Conservation (phyloP, 2,113 vertebrate species). For the Syngnathus scovelli region DNA sequence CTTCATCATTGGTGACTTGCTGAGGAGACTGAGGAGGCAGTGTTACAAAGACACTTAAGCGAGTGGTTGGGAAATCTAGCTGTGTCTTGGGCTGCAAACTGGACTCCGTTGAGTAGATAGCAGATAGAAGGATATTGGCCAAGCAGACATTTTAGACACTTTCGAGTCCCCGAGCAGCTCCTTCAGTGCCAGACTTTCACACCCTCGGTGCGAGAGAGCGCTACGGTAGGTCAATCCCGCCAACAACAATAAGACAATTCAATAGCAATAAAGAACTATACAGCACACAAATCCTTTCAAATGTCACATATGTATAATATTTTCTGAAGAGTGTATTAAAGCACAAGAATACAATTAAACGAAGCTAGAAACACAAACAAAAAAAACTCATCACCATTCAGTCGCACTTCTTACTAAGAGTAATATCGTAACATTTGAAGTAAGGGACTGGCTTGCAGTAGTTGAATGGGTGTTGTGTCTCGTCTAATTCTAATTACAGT, state of each 20-base stretch:
- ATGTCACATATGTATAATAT: background rate
- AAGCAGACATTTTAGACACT: background rate
- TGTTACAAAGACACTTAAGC: too few species aligned
- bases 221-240: background rate
- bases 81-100: background rate
- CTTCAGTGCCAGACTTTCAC: background rate
- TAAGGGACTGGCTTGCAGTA: slow-evolving; percentile 11
- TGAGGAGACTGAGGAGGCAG: background rate
- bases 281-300: background rate
- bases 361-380: slow-evolving; percentile 1
- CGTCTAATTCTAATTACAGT: background rate
- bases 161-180: background rate
- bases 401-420: slow-evolving; percentile 10
- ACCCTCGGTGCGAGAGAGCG: background rate
- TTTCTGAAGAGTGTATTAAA: background rate
- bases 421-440: slow-evolving; percentile 29
- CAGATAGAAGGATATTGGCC: background rate
- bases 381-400: slow-evolving; percentile 8
- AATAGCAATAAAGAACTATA: too few species aligned
- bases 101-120: background rate
- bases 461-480: slow-evolving; percentile 6
- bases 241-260: background rate
- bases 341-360: background rate
- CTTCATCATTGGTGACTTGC: too few species aligned
- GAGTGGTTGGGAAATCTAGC: background rate